phyloP scores from a whole-genome alignment of 2,797 vertebrate species.

The Coranthus polyacanthus region DNA sequence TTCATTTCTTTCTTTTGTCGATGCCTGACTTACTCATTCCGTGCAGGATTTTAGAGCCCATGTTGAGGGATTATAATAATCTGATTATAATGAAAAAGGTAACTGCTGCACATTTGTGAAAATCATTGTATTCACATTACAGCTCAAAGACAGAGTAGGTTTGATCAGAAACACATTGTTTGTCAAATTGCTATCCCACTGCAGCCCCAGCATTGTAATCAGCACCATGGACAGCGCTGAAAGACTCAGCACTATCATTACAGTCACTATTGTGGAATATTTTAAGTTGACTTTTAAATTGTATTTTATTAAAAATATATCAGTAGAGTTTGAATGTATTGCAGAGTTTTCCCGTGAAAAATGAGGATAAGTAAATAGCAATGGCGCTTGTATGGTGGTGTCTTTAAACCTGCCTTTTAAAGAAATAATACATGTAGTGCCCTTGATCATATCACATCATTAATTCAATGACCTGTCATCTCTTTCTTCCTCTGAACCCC shows the following conservation, averaged over 20 bases:
- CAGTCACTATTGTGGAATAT: neutral
- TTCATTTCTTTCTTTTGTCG: slow-evolving; percentile 5
- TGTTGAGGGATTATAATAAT: slow-evolving; percentile 54
- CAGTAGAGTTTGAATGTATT: too few species aligned
- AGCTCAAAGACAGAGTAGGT: slow-evolving; percentile 9
- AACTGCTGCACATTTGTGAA: slow-evolving; percentile 40
- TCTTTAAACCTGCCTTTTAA: neutral
- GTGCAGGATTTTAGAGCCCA: slow-evolving; percentile 33
- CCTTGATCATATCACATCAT: neutral
- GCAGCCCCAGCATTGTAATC: neutral
- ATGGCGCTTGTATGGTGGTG: neutral
- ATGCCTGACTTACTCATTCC: slow-evolving; percentile 18
- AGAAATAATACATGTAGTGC: neutral
- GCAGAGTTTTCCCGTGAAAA: too few species aligned
- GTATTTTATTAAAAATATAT: too few species aligned
- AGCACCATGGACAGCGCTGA: slow-evolving; percentile 27
- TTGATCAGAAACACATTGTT: neutral
- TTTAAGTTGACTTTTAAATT: too few species aligned
- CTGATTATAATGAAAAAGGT: slow-evolving; percentile 50
- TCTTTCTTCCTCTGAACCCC: neutral
- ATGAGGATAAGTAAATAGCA: neutral
- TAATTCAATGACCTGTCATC: slow-evolving; percentile 7
- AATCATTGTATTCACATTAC: slow-evolving; percentile 41
- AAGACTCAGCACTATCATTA: neutral
- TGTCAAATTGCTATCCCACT: neutral